These are phyloP conservation scores for Bombus balteatus DNA, from an alignment of 1,140 invertebrate genomes.

Conservation along the genomic window DNA sequence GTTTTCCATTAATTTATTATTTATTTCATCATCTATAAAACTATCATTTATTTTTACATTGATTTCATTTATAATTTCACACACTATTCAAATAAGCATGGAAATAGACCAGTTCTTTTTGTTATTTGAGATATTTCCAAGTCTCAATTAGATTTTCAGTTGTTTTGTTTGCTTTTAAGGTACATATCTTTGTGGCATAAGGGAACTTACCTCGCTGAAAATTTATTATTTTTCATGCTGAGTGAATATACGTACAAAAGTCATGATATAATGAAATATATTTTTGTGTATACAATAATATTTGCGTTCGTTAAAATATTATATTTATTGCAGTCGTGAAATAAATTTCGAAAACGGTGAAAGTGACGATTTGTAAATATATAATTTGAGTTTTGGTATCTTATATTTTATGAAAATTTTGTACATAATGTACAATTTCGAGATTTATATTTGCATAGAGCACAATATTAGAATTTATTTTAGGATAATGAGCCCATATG, in stretches of 20 bases:
- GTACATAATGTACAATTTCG: background rate
- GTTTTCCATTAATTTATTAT: constrained; percentile 60
- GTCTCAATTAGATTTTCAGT: background rate
- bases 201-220: constrained; percentile 64
- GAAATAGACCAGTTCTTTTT: background rate
- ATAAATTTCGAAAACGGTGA: background rate
- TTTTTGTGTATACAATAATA: background rate
- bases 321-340: constrained; percentile 11
- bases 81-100: background rate
- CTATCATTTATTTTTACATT: constrained; percentile 33
- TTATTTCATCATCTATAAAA: constrained; percentile 53
- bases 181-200: constrained; percentile 5
- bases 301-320: background rate
- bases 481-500: background rate
- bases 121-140: background rate
- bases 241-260: constrained; percentile 20
- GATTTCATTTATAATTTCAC: background rate
- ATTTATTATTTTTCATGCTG: constrained; percentile 43
- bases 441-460: background rate
- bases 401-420: background rate
- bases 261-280: background rate
- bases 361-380: background rate
- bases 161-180: constrained; percentile 8
- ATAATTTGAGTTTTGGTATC: background rate
- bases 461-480: background rate